Conservation (phyloP, 2,797 vertebrate species). For the Gastrophryne carolinensis region DNA sequence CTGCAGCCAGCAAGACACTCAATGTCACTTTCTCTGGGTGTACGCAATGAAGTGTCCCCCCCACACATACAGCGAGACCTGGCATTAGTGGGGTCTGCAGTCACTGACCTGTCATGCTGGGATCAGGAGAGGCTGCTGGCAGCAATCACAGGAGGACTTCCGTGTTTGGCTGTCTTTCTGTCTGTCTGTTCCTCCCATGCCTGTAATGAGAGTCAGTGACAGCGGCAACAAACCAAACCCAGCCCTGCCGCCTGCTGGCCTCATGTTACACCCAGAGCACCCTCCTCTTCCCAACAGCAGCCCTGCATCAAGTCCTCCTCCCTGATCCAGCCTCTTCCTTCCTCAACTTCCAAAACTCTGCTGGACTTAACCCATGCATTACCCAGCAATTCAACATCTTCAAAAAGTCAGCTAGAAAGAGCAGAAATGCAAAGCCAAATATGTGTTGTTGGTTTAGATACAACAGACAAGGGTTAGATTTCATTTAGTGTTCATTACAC, state of each 20-base stretch:
- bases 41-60: background rate
- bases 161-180: conserved; percentile 12
- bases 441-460: too few relatives aligned
- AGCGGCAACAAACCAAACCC: conserved; percentile 11
- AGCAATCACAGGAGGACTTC: conserved; percentile 3
- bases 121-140: background rate
- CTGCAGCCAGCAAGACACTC: background rate
- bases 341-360: background rate
- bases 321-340: background rate
- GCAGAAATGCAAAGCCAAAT: too few relatives aligned
- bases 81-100: background rate
- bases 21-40: background rate
- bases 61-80: background rate
- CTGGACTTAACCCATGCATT: background rate
- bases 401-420: too few relatives aligned
- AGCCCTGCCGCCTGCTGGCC: background rate
- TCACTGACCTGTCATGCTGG: conserved; percentile 56
- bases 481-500: too few relatives aligned
- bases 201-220: background rate
- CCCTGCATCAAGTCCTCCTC: background rate
- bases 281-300: background rate
- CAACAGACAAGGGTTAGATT: too few relatives aligned
- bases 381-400: too few relatives aligned
- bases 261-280: conserved; percentile 31
- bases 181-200: conserved; percentile 14